Evolutionary conservation across 2,113 vertebrate species (phyloP).

Genomic region (Pterocles gutturalis): DNA sequence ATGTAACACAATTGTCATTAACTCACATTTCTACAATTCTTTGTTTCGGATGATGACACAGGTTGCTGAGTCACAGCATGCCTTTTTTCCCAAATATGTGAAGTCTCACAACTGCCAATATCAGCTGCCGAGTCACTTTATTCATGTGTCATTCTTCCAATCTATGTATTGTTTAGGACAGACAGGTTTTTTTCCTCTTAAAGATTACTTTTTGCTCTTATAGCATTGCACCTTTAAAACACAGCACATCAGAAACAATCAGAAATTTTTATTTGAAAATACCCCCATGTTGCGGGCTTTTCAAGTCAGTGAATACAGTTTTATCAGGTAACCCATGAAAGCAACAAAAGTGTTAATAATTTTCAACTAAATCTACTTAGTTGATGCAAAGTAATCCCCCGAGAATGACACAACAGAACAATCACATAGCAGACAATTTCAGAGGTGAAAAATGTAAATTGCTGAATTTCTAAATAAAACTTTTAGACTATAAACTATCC

Average conservation of each 20-base stretch:
- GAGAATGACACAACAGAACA: neutral
- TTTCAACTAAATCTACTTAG: neutral
- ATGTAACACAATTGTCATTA: neutral
- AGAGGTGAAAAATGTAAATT: neutral
- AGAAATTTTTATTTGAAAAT: neutral
- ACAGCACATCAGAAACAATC: neutral
- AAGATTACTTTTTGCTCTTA: neutral
- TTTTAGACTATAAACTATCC: neutral
- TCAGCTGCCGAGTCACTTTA: neutral
- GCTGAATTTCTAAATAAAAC: neutral
- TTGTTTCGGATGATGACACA: neutral
- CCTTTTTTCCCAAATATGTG: neutral
- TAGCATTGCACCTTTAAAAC: neutral
- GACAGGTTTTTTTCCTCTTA: neutral
- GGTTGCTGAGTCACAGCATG: neutral
- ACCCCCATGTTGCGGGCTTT: neutral
- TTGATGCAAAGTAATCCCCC: neutral
- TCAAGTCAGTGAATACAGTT: neutral
- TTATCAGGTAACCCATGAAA: neutral
- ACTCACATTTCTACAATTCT: neutral
- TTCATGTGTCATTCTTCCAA: neutral
- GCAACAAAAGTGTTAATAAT: neutral
- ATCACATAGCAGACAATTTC: neutral
- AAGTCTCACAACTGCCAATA: neutral
- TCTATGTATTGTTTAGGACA: neutral